Base-by-base conservation (phyloP, 2,113 vertebrate genomes). In the Hippolais icterina region DNA sequence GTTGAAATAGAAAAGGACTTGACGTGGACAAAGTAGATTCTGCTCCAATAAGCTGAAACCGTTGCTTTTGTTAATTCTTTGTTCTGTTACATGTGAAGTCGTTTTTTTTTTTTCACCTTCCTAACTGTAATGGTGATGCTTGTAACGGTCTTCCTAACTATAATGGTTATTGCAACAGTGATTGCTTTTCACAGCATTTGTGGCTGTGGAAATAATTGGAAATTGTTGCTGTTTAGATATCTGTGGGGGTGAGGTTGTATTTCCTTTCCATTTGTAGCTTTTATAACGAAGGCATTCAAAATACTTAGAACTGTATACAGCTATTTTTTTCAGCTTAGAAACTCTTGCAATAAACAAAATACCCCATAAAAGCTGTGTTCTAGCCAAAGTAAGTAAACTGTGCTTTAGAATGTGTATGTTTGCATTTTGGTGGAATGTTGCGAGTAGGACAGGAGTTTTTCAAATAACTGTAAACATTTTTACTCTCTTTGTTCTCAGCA, bases 241-340 rank as follows among this genome's bases (percentile, higher is more conserved):
- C n/a, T 91, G 37, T 0, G 1, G 11, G 27, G 31, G 18, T 3
- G 7, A 54, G 46, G 27, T 93, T 71, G 2, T 59, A 46, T 63
- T 42, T 90, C 61, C 63, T 90, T 92, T 87, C 59, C 25, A 21
- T 63, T 79, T 80, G 63, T 70, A 57, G 49, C 21, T 39, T 91
- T 41, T 80, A 79, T 95, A 96, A 27, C 29, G 41, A 76, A 94
- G 75, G 69, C 57, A 75, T 71, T 94, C 74, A 79, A 66, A 80
- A 79, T 41, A 44, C 49, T 93, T 83, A 59, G 18, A 83, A 46
- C 56, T 60, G 41, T 31, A 20, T 72, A 86, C 70, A 88, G 41
- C 64, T 93, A 25, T 61, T 42, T 44, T 57, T 63, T 88, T 54
- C 42, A 44, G 28, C 57, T 94, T 83, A 87, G 81, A 91, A 87